phyloP scores from a whole-genome alignment of 2,888 invertebrate species.

The Eurytoma adleriae region DNA sequence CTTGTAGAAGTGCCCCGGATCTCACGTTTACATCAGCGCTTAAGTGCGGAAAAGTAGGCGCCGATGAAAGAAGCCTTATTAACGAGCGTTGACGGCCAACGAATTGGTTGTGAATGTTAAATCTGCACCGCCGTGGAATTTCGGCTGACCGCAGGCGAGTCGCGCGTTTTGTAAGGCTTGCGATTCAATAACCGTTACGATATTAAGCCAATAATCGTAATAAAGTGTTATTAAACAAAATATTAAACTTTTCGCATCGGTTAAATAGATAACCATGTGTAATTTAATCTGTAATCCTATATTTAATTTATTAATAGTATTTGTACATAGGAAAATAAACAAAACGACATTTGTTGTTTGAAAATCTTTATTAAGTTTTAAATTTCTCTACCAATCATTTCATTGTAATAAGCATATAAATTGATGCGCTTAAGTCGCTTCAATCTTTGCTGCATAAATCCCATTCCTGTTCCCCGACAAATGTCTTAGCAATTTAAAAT shows the following conservation, averaged over 20 bases:
- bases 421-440: slow-evolving; percentile 36
- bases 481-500: not conserved
- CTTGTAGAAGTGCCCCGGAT: not conserved
- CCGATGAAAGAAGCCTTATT: slow-evolving; percentile 37
- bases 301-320: no score
- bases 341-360: no score
- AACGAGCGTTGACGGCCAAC: slow-evolving; percentile 16
- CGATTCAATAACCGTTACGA: not conserved
- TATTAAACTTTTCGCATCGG: no score
- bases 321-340: no score
- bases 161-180: not conserved
- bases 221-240: no score
- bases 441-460: slow-evolving; percentile 24
- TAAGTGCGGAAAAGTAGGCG: slow-evolving; percentile 24
- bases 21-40: not conserved
- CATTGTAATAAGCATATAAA: slow-evolving; percentile 29
- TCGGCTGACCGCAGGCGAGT: not conserved
- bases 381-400: slow-evolving; percentile 28
- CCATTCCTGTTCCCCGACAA: not conserved
- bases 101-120: slow-evolving; percentile 4
- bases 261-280: no score
- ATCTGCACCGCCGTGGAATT: slow-evolving; percentile 13
- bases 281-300: no score
- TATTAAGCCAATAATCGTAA: not conserved
- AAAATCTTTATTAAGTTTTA: no score